A percentile compares a stretch with the other conserved stretches of the same genome.
Conservation (phyloP, 2,113 vertebrate genomes). For the Podocnemis expansa region DNA sequence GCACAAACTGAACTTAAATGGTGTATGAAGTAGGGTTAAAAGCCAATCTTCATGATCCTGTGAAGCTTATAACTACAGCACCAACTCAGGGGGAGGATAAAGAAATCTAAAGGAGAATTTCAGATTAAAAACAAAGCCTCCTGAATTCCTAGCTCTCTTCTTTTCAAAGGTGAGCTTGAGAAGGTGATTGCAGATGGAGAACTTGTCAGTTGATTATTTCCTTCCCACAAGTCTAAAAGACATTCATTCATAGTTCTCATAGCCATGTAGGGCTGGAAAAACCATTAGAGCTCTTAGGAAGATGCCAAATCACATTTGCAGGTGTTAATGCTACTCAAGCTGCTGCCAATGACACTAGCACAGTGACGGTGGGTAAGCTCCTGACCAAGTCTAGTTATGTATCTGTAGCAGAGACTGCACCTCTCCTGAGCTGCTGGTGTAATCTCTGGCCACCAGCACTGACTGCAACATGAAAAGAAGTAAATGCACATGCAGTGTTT, state of each 20-base stretch:
- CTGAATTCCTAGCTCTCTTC: not conserved
- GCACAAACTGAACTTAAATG: not conserved
- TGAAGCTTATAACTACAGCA: not conserved
- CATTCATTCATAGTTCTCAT: not conserved
- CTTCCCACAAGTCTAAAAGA: not conserved
- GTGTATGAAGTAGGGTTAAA: not conserved
- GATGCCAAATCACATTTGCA: not conserved
- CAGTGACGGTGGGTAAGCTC: not conserved
- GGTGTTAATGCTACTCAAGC: not conserved
- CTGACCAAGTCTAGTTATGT: not conserved
- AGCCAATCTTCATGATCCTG: not conserved
- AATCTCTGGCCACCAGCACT: no score
- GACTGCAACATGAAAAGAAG: no score
- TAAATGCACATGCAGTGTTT: rapidly evolving
- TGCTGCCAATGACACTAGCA: not conserved
- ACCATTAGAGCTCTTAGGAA: not conserved
- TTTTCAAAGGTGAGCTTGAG: not conserved
- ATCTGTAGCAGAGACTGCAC: not conserved
- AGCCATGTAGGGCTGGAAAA: not conserved
- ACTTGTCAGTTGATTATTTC: not conserved
- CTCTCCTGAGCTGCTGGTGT: no score
- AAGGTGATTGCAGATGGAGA: not conserved
- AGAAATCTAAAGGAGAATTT: not conserved
- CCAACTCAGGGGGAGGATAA: not conserved
- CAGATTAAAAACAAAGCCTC: not conserved